These are phyloP conservation scores for Cataglyphis hispanica DNA, from an alignment of 1,140 invertebrate genomes.

Conservation along the genomic window DNA sequence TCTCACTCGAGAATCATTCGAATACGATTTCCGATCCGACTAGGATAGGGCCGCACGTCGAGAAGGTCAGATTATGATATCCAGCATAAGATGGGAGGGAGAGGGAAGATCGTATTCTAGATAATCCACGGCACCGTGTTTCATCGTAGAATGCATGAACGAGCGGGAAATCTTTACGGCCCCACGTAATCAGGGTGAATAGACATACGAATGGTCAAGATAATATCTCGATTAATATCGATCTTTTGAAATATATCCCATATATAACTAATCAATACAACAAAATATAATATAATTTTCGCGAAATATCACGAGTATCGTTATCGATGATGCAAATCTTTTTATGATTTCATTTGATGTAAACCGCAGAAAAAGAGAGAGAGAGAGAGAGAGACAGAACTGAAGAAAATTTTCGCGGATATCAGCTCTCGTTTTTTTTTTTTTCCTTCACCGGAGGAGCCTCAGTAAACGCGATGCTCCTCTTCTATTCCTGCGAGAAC, in stretches of 20 bases:
- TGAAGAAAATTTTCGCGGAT: slow-evolving; percentile 47
- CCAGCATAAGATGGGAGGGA: neutral
- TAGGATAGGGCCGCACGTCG: slow-evolving; percentile 64
- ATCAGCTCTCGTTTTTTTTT: slow-evolving; percentile 11
- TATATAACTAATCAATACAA: neutral
- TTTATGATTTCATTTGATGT: slow-evolving; percentile 33
- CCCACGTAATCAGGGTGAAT: neutral
- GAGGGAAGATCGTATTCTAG: neutral
- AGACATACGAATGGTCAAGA: neutral
- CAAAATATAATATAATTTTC: slow-evolving; percentile 32
- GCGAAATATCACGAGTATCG: slow-evolving; percentile 12
- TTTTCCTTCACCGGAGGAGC: slow-evolving; percentile 30
- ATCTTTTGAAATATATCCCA: neutral
- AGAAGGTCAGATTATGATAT: slow-evolving; percentile 45
- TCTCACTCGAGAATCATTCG: slow-evolving; percentile 80
- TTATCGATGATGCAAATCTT: neutral
- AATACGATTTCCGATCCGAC: slow-evolving; percentile 78
- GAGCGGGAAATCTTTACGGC: neutral
- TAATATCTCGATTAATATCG: neutral
- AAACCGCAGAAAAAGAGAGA: neutral
- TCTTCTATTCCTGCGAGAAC: slow-evolving; percentile 39
- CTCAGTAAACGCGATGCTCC: slow-evolving; percentile 28
- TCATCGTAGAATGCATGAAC: neutral
- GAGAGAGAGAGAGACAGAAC: neutral
- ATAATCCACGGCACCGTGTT: slow-evolving; percentile 7